Base-by-base conservation (phyloP, 2,113 vertebrate genomes). In the Dipodomys spectabilis region DNA sequence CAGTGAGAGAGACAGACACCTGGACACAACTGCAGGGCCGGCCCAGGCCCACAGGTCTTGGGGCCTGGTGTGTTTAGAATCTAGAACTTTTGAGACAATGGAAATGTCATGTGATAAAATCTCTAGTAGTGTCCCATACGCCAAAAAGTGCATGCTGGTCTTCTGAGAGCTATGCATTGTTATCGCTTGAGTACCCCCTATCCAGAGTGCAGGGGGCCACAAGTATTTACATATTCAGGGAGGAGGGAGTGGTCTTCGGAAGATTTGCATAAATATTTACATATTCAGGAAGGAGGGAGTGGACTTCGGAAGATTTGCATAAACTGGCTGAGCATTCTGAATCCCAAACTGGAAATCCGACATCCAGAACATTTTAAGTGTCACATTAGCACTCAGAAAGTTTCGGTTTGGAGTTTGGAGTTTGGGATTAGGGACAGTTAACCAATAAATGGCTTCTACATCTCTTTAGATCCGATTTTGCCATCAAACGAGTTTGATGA, bases 391-490 rank as follows among this genome's bases (percentile, higher is more conserved):
- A 15, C 60, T n/a, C n/a, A 23, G 16, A 91, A 53, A 65, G 60
- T 22, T 71, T 64, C 82, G 71, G 65, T 85, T 81, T 49, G 45
- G 60, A 74, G 39, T 75, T 72, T 35, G 74, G 35, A 71, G 44
- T 32, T 86, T 67, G 27, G n/a, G n/a, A 82, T 82, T 67, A 92
- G 69, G 27, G 20, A 23, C 67, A n/a, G 60, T 92, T 82, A 81
- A 62, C n/a, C 22, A 49, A 16, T 44, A 49, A 82, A 77, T 49
- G 88, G 74, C 11, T 44, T 57, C 49, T 35, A 85, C 74, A 72
- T 90, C 86, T 77, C 7, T 75, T 44, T 87, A 80, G 69, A 82
- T 75, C 28, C 86, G 57, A 92, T 93, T 92, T 94, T 82, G 45
- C 35, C 16, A 71, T 27, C 60, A 87, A 57, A 57, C 65, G 28